These are phyloP conservation scores for Cheirogaleus medius DNA, from an alignment of 2,113 vertebrate genomes.

Conservation along the genomic window DNA sequence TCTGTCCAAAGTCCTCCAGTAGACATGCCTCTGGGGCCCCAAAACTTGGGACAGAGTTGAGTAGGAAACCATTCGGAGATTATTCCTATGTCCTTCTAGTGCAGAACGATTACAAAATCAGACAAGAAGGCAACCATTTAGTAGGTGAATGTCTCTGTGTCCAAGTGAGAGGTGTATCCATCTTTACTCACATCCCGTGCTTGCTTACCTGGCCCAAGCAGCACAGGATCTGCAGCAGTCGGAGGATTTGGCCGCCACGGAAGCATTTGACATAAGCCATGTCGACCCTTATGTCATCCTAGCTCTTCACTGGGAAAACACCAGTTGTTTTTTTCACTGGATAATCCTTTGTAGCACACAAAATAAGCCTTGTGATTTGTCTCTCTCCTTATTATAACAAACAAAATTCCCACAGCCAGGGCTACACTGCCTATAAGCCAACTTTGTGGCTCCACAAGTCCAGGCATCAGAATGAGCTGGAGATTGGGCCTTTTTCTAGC, in stretches of 20 bases:
- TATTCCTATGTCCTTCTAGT: neutral
- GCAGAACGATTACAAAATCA: neutral
- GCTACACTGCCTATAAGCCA: neutral
- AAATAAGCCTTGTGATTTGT: conserved; percentile 42
- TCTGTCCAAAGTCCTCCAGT: neutral
- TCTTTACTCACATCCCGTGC: neutral
- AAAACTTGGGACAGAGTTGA: neutral
- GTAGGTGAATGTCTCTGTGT: neutral
- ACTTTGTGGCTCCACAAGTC: neutral
- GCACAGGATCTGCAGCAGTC: neutral
- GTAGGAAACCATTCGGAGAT: neutral
- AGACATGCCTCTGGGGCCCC: neutral
- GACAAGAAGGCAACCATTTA: neutral
- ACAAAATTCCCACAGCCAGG: neutral
- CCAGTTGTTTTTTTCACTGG: neutral
- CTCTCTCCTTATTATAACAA: conserved; percentile 46
- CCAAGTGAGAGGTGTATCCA: neutral
- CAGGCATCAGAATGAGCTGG: neutral
- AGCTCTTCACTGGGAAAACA: neutral
- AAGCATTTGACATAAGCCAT: neutral
- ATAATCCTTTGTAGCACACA: conserved; percentile 19
- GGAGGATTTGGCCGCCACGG: neutral
- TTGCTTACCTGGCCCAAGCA: neutral
- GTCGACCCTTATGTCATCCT: neutral
- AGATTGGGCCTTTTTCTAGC: neutral